Evolutionary conservation across 2,113 vertebrate genomes (phyloP).

Genomic region (Engraulis encrasicolus): DNA sequence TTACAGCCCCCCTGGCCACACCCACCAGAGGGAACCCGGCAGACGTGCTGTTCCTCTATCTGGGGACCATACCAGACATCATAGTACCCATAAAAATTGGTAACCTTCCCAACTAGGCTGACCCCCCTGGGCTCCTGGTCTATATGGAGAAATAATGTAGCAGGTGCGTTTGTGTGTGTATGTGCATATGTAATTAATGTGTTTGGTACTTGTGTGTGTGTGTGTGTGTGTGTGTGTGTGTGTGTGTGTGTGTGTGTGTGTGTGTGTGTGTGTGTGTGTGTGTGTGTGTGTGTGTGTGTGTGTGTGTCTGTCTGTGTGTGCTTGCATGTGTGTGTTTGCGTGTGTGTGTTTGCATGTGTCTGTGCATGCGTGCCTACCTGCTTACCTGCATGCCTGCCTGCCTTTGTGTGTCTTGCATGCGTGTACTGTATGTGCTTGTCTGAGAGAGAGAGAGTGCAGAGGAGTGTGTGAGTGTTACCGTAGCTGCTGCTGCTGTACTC

Average conservation of each 20-base stretch:
- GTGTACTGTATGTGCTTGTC: conserved; percentile 16
- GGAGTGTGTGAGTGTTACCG: neutral
- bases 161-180: neutral
- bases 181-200: too few species aligned
- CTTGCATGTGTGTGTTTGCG: neutral
- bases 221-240: neutral
- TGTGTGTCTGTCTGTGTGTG: neutral
- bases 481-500: neutral
- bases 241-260: neutral
- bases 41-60: too few species aligned
- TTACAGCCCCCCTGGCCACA: too few species aligned
- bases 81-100: too few species aligned
- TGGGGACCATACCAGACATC: too few species aligned
- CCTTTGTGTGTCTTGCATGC: conserved; percentile 25
- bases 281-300: neutral
- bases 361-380: conserved; percentile 40
- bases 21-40: too few species aligned
- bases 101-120: too few species aligned
- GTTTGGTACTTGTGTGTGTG: too few species aligned
- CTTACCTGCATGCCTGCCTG: conserved; percentile 29
- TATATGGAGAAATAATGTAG: neutral
- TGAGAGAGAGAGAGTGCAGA: neutral
- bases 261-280: neutral
- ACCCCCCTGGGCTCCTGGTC: too few species aligned
- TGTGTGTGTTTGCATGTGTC: conserved; percentile 49